phyloP scores from a whole-genome alignment of 2,113 vertebrate genomes.

The Haemorhous mexicanus region DNA sequence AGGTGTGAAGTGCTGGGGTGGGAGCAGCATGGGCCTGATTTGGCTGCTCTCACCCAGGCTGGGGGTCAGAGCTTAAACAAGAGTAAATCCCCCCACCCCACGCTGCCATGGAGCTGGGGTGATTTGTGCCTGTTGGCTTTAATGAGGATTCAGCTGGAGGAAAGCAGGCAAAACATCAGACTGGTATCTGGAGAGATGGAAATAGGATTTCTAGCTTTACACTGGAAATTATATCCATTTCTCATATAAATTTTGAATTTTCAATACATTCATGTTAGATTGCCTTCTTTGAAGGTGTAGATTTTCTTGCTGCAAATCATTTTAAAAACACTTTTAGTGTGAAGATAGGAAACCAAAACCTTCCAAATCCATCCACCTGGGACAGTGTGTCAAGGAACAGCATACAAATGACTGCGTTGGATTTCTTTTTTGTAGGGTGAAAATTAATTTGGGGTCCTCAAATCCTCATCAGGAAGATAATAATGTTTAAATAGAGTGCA shows the following conservation, averaged over 20 bases:
- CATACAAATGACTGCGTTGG: fast-evolving
- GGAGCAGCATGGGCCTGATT: fast-evolving
- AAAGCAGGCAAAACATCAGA: neutral
- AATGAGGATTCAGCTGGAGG: neutral
- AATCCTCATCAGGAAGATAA: neutral
- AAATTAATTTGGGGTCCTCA: neutral
- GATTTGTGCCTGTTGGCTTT: fast-evolving
- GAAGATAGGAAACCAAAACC: neutral
- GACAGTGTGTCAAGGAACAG: neutral
- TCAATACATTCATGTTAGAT: neutral
- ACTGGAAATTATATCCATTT: neutral
- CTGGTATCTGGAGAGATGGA: neutral
- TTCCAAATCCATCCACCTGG: neutral
- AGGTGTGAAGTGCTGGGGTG: neutral
- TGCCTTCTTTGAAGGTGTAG: neutral
- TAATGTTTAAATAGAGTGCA: neutral
- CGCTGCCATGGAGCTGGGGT: fast-evolving
- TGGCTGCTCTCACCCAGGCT: neutral
- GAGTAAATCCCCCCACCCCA: neutral
- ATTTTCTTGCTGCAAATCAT: neutral
- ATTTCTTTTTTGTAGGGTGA: neutral
- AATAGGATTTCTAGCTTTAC: neutral
- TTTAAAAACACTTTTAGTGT: neutral
- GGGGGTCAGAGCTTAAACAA: neutral
- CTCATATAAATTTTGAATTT: neutral